A percentile compares a stretch with the other conserved stretches of the same genome.
phyloP scores from a whole-genome alignment of 2,888 invertebrate species.

The Suillia variegata region DNA sequence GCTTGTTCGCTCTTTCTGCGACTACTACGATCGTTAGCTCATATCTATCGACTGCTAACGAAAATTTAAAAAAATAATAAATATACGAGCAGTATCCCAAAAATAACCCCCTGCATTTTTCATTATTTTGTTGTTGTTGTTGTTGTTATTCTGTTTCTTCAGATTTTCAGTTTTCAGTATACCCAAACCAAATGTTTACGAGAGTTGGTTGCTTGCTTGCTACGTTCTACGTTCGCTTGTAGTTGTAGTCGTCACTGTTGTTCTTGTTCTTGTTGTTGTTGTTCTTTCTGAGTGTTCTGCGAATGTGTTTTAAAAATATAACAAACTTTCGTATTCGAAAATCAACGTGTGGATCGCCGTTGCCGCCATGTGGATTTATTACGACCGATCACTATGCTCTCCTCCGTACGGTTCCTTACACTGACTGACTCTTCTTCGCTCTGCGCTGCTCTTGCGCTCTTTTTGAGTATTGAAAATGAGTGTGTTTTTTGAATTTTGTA shows the following conservation, averaged over 20 bases:
- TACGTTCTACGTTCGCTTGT: too few relatives aligned
- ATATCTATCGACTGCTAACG: slow-evolving; percentile 30
- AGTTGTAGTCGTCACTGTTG: not conserved
- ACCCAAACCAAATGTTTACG: not conserved
- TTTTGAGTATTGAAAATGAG: too few relatives aligned
- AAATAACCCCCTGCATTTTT: slow-evolving; percentile 48
- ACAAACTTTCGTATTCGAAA: not conserved
- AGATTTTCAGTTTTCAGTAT: not conserved
- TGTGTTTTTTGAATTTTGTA: too few relatives aligned
- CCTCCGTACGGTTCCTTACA: too few relatives aligned
- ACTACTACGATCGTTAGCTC: slow-evolving; percentile 33
- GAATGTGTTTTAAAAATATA: not conserved
- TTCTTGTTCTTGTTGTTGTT: not conserved
- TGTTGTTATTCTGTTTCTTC: not conserved
- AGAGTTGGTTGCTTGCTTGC: too few relatives aligned
- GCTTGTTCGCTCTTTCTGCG: too few relatives aligned
- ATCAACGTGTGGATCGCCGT: not conserved
- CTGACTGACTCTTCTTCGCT: too few relatives aligned
- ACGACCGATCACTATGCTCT: not conserved
- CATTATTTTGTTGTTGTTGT: not conserved
- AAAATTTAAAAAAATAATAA: too few relatives aligned
- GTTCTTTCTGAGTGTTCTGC: too few relatives aligned
- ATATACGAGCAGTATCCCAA: slow-evolving; percentile 47
- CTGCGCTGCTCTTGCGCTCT: too few relatives aligned
- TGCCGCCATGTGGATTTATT: too few relatives aligned